These are phyloP conservation scores for Hylomyscus alleni DNA, from an alignment of 2,797 vertebrate genomes.

Conservation along the genomic window DNA sequence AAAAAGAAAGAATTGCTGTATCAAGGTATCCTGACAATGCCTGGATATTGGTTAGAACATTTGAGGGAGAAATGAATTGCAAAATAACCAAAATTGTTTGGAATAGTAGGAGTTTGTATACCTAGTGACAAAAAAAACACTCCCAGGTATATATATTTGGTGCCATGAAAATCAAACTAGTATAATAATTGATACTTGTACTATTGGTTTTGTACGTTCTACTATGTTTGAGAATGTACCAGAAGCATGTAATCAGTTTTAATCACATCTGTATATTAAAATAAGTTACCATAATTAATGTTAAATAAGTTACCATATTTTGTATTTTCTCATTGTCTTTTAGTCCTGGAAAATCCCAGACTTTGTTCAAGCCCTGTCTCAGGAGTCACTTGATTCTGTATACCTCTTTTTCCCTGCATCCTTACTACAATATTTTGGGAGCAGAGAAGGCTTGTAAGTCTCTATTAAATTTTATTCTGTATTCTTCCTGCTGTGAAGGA, in stretches of 20 bases:
- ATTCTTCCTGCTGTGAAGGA: not conserved
- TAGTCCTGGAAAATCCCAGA: not conserved
- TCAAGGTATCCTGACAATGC: not conserved
- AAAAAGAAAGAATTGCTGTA: not conserved
- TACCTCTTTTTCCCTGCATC: not conserved
- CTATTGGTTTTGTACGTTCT: not conserved
- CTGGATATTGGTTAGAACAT: not conserved
- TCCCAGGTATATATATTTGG: not conserved
- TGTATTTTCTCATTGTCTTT: not conserved
- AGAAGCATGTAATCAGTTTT: conserved; percentile 14
- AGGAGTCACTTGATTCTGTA: not conserved
- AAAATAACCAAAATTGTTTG: not conserved
- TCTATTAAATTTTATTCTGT: not conserved
- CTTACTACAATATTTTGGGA: not conserved
- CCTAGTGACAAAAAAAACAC: not conserved
- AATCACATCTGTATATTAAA: not conserved
- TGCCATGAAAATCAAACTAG: not conserved
- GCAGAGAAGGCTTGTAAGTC: not conserved
- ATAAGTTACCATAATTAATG: not conserved
- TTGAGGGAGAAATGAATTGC: conserved; percentile 57
- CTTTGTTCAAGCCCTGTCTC: not conserved
- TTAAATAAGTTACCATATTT: not conserved
- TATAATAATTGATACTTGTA: not conserved
- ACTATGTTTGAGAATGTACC: conserved; percentile 44
- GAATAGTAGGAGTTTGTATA: not conserved